Evolutionary conservation across 2,113 vertebrate species (phyloP), one percentile per base, ranked within the genome.

Genomic region (Balaeniceps rex): DNA sequence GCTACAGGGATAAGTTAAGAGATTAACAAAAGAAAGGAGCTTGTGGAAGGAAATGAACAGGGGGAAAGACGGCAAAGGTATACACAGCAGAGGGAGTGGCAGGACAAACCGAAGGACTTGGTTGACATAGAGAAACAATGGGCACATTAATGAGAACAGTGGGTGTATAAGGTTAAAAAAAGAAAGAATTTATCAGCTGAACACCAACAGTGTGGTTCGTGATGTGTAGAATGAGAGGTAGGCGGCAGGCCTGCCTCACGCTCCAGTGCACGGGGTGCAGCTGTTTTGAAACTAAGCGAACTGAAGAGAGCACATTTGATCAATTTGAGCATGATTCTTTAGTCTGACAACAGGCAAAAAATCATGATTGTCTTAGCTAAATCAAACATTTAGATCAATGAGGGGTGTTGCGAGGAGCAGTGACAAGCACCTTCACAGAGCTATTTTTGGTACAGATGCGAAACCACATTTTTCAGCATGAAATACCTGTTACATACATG

Each of bases 71-170:
- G 17, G 93, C 70, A 83, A 94, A 95, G 90, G 82, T 90, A n/a
- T 26, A 83, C 66, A 10, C 0, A 1, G 85, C n/a, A 2, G 3
- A 90, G 95, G 96, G 97, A 95, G 97, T 22, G 94, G 93, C 96
- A 96, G 82, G 96, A 75, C 90, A 97, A 96, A 97, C 96, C 96
- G 65, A 68, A 78, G 58, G 76, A 63, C 60, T 4, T 10, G 54
- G 85, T 46, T 94, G 90, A 88, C 83, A 90, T 44, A 66, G 77
- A 66, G 86, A 77, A 96, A 96, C 95, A 96, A 95, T 96, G 85
- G 83, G 88, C 46, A 68, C 85, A 9, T 86, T 96, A 94, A 82
- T 17, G 16, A n/a, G 83, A 90, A 90, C 91, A 74, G 82, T 65
- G 75, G 87, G 93, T 2, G 71, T 52, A 64, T 19, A 66, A 87